Evolutionary conservation across 1,140 invertebrate genomes (phyloP), one percentile per base, ranked within the genome.

Genomic region (Drosophila miranda): DNA sequence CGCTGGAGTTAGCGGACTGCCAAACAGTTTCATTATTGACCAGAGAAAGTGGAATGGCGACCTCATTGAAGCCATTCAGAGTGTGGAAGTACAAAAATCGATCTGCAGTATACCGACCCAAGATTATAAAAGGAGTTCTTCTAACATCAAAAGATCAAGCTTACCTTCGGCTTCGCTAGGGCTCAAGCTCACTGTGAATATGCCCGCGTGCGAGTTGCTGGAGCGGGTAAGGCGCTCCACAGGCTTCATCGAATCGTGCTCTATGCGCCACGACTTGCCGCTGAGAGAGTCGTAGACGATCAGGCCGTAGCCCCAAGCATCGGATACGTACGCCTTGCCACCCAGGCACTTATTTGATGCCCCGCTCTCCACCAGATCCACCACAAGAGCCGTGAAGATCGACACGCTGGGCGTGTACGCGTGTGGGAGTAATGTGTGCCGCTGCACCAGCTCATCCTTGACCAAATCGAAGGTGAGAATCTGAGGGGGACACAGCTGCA

Each of bases 61-160:
- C 93, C 90, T 96, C 95, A 1, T 93, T 93, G n/a, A 92, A 93
- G 56, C 95, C 94, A 0, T 95, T 95, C 34, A 97, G 90, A 0
- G 95, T 93, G 79, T 96, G 95, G 90, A 95, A 97, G 90, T 94
- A 96, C 0, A 97, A 91, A 38, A 91, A 93, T 14, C 95, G 93
- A 8, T 84, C 83, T 89, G 69, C 1, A 73, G 63, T n/a, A 21
- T 14, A 49, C 28, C 11, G 3, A 1, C 3, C 34, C 3, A 38
- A 38, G 11, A 11, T 11, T 38, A 11, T 38, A 13, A 38, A 38
- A 13, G 34, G 11, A 38, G 34, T 38, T 38, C 34, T 38, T 13
- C 0, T 1, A 38, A 4, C 11, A 38, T 13, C 11, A 11, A 38
- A 38, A 6, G 9, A 14, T 55, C 13, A 73, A 55, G 13, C 51